Conservation (phyloP, 2,113 vertebrate species). For the Clarias macrocephalus region DNA sequence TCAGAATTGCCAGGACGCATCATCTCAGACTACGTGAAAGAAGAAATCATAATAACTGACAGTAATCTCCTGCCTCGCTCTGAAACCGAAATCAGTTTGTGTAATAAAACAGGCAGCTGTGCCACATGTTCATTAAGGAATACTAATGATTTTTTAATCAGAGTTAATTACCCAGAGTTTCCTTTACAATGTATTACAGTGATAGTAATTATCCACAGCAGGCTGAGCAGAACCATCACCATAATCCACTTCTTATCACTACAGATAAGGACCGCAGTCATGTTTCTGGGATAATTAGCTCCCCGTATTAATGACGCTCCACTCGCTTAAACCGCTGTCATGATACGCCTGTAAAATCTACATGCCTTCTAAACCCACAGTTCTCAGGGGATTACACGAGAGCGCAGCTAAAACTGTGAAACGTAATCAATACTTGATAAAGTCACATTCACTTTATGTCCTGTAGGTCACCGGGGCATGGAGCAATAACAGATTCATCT, state of each 20-base stretch:
- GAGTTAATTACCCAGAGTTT: slow-evolving; percentile 59
- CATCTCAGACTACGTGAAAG: slow-evolving; percentile 46
- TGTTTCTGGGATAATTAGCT: slow-evolving; percentile 68
- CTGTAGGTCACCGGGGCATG: neutral
- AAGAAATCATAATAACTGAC: slow-evolving; percentile 52
- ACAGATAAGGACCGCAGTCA: slow-evolving; percentile 59
- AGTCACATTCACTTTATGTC: neutral
- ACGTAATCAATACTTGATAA: neutral
- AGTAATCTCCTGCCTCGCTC: slow-evolving; percentile 63
- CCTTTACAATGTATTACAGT: slow-evolving; percentile 55
- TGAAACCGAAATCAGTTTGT: slow-evolving; percentile 60
- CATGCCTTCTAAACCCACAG: neutral
- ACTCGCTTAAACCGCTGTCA: slow-evolving; percentile 67
- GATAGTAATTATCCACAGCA: slow-evolving; percentile 65
- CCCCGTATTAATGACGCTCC: slow-evolving; percentile 61
- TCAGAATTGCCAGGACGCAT: slow-evolving; percentile 12
- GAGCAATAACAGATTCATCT: neutral
- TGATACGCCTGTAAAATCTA: slow-evolving; percentile 5
- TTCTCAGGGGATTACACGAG: neutral
- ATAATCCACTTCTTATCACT: slow-evolving; percentile 67
- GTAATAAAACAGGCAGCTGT: slow-evolving; percentile 59
- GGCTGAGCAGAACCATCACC: slow-evolving; percentile 58
- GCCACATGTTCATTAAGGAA: slow-evolving; percentile 69
- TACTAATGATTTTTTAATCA: slow-evolving; percentile 74
- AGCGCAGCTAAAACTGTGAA: neutral